Percentiles rank a stretch among this genome's conserved stretches.
Conservation (phyloP, 2,113 vertebrate species). For the Esox niger region DNA sequence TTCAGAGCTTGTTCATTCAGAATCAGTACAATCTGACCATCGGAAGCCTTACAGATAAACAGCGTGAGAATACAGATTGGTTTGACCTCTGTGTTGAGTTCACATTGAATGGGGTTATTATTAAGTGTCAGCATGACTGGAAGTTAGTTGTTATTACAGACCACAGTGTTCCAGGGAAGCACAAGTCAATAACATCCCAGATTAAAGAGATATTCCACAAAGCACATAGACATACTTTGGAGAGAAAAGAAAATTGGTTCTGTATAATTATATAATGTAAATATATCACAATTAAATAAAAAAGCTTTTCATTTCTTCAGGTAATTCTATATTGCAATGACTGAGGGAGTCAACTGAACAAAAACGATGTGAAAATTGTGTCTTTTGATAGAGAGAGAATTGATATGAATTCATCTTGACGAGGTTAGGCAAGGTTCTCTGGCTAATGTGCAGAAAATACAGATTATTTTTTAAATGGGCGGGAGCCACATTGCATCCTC, state of each 20-base stretch:
- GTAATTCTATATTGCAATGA: slow-evolving; percentile 25
- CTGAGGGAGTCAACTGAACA: slow-evolving; percentile 26
- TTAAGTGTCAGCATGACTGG: slow-evolving; percentile 31
- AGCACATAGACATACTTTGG: slow-evolving; percentile 43
- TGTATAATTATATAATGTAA: slow-evolving; percentile 28
- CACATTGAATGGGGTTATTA: too few species aligned
- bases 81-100: slow-evolving; percentile 57
- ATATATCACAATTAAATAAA: not conserved
- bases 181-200: slow-evolving; percentile 33
- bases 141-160: slow-evolving; percentile 60
- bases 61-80: slow-evolving; percentile 58
- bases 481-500: slow-evolving; percentile 32
- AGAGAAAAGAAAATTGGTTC: slow-evolving; percentile 47
- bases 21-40: not conserved
- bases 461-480: slow-evolving; percentile 28
- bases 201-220: slow-evolving; percentile 61
- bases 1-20: slow-evolving; percentile 52
- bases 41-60: not conserved
- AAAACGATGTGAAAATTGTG: slow-evolving; percentile 38
- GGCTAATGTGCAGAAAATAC: slow-evolving; percentile 43
- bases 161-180: slow-evolving; percentile 41
- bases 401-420: slow-evolving; percentile 52
- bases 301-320: slow-evolving; percentile 26
- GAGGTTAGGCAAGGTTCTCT: slow-evolving; percentile 36
- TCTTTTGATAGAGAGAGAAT: slow-evolving; percentile 42